Conservation (phyloP, 1,140 invertebrate species). For the Epicauta chinensis region DNA sequence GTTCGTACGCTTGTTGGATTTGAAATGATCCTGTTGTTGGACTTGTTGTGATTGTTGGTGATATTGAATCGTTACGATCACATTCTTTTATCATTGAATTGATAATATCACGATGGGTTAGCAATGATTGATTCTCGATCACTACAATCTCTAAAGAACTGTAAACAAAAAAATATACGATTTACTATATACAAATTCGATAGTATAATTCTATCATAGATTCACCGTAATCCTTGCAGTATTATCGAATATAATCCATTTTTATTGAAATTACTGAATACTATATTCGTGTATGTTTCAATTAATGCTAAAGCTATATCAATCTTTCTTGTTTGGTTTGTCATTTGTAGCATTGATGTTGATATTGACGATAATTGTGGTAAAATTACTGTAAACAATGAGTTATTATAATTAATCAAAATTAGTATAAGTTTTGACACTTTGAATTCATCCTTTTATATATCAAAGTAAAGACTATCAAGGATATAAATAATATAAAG, state of each 20-base stretch:
- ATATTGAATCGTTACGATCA: slow-evolving; percentile 43
- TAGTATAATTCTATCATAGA: too few relatives aligned
- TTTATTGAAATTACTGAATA: slow-evolving; percentile 53
- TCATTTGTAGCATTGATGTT: slow-evolving; percentile 48
- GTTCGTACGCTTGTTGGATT: background rate
- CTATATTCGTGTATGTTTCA: slow-evolving; percentile 59
- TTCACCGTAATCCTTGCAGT: slow-evolving; percentile 49
- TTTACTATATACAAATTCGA: too few relatives aligned
- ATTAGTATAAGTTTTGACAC: too few relatives aligned
- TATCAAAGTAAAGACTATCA: too few relatives aligned
- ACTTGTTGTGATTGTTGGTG: slow-evolving; percentile 6
- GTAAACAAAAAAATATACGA: too few relatives aligned
- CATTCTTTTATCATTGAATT: slow-evolving; percentile 48
- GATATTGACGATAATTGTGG: slow-evolving; percentile 56
- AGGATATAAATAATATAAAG: too few relatives aligned
- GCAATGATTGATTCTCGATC: slow-evolving; percentile 42
- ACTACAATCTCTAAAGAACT: slow-evolving; percentile 48
- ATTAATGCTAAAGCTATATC: slow-evolving; percentile 56
- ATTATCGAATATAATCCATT: slow-evolving; percentile 45
- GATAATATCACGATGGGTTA: slow-evolving; percentile 47
- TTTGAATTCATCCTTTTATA: too few relatives aligned
- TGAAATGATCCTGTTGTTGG: background rate
- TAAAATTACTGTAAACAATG: slow-evolving; percentile 52
- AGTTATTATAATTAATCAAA: too few relatives aligned
- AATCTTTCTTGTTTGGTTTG: slow-evolving; percentile 49